These are phyloP conservation scores for Andrena chrysosceles DNA, from an alignment of 2,888 invertebrate genomes.

Conservation along the genomic window DNA sequence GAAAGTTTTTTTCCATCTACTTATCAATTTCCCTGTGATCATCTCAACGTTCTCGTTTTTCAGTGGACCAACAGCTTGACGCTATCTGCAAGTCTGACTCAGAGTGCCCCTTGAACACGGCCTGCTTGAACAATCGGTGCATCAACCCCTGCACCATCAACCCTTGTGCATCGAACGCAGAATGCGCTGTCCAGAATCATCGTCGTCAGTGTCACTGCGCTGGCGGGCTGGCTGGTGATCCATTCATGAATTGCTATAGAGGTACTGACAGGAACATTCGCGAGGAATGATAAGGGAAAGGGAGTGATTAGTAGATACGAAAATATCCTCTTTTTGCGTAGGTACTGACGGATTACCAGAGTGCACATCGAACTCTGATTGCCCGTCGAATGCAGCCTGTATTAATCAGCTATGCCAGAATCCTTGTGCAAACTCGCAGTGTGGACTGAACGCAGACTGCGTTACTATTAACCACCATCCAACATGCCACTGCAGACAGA, in stretches of 20 bases:
- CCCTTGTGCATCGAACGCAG: slow-evolving; percentile 92
- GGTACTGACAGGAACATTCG: slow-evolving; percentile 74
- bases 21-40: not conserved
- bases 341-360: slow-evolving; percentile 87
- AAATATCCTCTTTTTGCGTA: slow-evolving; percentile 47
- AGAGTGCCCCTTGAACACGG: slow-evolving; percentile 90
- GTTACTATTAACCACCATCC: slow-evolving; percentile 92
- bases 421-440: slow-evolving; percentile 93
- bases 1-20: too few species aligned
- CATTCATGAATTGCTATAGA: slow-evolving; percentile 91
- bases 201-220: slow-evolving; percentile 92
- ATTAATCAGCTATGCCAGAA: slow-evolving; percentile 92
- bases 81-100: slow-evolving; percentile 90
- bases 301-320: not conserved
- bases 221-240: slow-evolving; percentile 91
- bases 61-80: slow-evolving; percentile 80
- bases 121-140: slow-evolving; percentile 91
- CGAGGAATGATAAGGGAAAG: slow-evolving; percentile 23
- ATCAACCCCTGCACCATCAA: slow-evolving; percentile 91
- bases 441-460: slow-evolving; percentile 93
- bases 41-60: slow-evolving; percentile 8
- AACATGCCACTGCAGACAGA: slow-evolving; percentile 93
- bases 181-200: slow-evolving; percentile 91
- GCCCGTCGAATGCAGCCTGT: slow-evolving; percentile 92
- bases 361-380: slow-evolving; percentile 91